These are phyloP conservation scores for Tadarida brasiliensis DNA, from an alignment of 2,797 vertebrate genomes.

Conservation along the genomic window DNA sequence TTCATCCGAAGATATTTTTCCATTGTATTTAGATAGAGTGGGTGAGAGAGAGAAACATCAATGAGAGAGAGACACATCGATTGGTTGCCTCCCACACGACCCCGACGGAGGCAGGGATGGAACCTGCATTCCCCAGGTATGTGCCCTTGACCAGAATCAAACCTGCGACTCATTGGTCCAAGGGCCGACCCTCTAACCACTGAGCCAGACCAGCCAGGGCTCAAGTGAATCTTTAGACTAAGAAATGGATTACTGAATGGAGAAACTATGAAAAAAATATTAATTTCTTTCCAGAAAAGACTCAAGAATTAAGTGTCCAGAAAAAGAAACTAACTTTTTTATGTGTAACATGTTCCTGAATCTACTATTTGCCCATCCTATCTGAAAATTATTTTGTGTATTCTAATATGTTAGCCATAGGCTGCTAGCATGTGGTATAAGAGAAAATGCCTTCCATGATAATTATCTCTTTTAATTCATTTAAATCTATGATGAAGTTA, in stretches of 20 bases:
- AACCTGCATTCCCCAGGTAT: too few species aligned
- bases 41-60: too few species aligned
- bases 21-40: too few species aligned
- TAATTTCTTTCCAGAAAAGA: background rate
- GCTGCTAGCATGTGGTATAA: background rate
- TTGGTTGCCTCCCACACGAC: too few species aligned
- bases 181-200: too few species aligned
- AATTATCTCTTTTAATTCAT: background rate
- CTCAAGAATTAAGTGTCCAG: background rate
- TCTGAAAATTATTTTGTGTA: slow-evolving; percentile 13
- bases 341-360: background rate
- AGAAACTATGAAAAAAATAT: slow-evolving; percentile 31
- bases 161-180: too few species aligned
- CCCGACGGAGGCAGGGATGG: too few species aligned
- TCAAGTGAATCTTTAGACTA: slow-evolving; percentile 4
- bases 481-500: background rate
- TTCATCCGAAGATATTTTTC: too few species aligned
- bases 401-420: background rate
- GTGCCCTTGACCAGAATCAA: too few species aligned
- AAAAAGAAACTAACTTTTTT: background rate
- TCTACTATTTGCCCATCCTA: background rate
- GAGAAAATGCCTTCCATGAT: slow-evolving; percentile 4
- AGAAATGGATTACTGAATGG: background rate
- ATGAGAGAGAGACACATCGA: too few species aligned
- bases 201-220: too few species aligned